phyloP scores from a whole-genome alignment of 2,797 vertebrate genomes.

The Myiotriccus ornatus region DNA sequence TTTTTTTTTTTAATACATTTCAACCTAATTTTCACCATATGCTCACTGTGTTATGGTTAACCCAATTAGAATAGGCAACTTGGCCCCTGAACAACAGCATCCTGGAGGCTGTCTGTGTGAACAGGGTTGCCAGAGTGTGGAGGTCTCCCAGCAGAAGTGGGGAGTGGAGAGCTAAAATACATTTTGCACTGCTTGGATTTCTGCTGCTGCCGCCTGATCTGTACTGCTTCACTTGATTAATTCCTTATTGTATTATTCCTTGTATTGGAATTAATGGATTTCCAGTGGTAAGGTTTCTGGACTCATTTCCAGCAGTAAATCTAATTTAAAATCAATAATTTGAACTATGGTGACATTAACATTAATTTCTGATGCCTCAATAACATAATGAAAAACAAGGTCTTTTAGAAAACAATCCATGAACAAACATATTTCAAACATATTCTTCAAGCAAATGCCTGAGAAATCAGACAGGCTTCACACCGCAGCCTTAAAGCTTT shows the following conservation, averaged over 20 bases:
- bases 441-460: not conserved
- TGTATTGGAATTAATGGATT: not conserved
- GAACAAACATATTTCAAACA: not conserved
- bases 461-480: fast-evolving
- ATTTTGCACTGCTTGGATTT: not conserved
- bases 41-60: not conserved
- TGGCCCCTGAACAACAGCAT: not conserved
- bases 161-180: not conserved
- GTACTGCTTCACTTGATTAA: not conserved
- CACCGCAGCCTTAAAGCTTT: fast-evolving
- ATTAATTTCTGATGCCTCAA: not conserved
- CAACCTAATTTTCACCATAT: not conserved
- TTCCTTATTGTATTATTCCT: too few relatives aligned
- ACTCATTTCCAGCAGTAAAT: not conserved
- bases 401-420: not conserved
- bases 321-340: not conserved
- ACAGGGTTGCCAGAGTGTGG: not conserved
- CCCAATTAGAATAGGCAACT: not conserved
- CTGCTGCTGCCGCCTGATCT: not conserved
- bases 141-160: not conserved
- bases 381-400: not conserved
- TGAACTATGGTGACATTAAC: not conserved
- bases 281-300: not conserved
- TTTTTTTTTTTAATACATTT: not conserved
- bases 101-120: fast-evolving